A percentile compares a stretch with the other conserved stretches of the same genome.
Evolutionary conservation across 2,888 invertebrate species (phyloP).

Genomic region (Cybosia mesomella): DNA sequence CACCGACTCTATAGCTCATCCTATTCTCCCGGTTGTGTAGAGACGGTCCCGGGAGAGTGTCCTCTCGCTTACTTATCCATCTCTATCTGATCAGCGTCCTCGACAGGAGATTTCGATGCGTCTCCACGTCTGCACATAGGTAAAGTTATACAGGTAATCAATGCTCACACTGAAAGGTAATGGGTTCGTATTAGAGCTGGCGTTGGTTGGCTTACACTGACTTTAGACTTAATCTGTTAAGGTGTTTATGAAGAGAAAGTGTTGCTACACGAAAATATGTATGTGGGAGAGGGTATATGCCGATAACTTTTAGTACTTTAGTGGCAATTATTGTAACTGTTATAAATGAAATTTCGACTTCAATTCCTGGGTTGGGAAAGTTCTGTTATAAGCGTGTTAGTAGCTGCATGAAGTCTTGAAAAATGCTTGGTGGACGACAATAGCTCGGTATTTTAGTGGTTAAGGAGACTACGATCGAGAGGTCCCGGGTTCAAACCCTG

Average conservation of each 20-base stretch:
- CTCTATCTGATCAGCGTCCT: slow-evolving; percentile 71
- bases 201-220: slow-evolving; percentile 13
- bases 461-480: too few species aligned
- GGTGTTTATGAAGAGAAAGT: slow-evolving; percentile 8
- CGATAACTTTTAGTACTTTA: neutral
- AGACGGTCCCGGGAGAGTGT: slow-evolving; percentile 68
- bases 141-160: slow-evolving; percentile 35
- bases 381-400: neutral
- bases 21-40: slow-evolving; percentile 48
- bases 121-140: slow-evolving; percentile 28
- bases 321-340: neutral
- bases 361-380: neutral
- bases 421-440: too few species aligned
- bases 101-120: slow-evolving; percentile 62
- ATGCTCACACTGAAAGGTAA: slow-evolving; percentile 41
- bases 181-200: slow-evolving; percentile 25
- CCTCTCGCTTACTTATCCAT: slow-evolving; percentile 81
- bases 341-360: too few species aligned
- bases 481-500: too few species aligned
- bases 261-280: slow-evolving; percentile 1
- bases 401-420: too few species aligned
- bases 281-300: neutral
- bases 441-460: too few species aligned
- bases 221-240: slow-evolving; percentile 23
- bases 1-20: slow-evolving; percentile 44